phyloP scores from a whole-genome alignment of 2,113 vertebrate genomes.

The Neolamprologus variostigma region DNA sequence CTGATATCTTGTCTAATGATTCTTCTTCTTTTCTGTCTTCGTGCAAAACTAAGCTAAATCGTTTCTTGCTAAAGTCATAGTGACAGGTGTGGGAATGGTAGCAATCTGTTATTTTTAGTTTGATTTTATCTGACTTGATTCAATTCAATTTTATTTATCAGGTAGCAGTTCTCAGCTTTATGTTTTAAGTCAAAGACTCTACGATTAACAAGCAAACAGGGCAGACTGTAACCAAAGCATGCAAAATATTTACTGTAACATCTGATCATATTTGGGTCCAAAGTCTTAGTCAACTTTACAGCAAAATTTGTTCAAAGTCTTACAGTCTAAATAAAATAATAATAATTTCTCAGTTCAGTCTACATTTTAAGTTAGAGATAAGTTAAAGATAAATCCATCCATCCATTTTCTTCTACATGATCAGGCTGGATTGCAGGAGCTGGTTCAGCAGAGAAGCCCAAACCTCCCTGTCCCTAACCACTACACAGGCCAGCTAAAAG shows the following conservation, averaged over 20 bases:
- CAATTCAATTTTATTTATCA: background rate
- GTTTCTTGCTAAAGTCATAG: background rate
- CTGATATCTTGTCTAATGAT: background rate
- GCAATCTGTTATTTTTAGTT: background rate
- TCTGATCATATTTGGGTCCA: background rate
- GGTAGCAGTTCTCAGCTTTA: background rate
- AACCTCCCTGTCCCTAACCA: rapidly evolving
- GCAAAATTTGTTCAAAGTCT: background rate
- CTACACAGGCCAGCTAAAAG: background rate
- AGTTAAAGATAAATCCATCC: background rate
- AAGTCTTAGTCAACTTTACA: background rate
- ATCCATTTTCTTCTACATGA: background rate
- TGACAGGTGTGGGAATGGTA: background rate
- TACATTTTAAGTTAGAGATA: background rate
- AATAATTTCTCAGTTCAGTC: rapidly evolving
- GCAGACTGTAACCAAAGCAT: background rate
- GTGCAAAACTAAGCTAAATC: background rate
- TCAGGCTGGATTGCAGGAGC: rapidly evolving
- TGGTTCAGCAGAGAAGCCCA: background rate
- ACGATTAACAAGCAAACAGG: rapidly evolving
- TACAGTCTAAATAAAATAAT: rapidly evolving
- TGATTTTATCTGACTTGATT: background rate
- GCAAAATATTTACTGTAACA: background rate
- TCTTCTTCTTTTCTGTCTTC: background rate
- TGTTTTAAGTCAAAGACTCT: background rate